Base-by-base conservation (phyloP, 2,888 invertebrate species). In the Phymatocera aterrima region DNA sequence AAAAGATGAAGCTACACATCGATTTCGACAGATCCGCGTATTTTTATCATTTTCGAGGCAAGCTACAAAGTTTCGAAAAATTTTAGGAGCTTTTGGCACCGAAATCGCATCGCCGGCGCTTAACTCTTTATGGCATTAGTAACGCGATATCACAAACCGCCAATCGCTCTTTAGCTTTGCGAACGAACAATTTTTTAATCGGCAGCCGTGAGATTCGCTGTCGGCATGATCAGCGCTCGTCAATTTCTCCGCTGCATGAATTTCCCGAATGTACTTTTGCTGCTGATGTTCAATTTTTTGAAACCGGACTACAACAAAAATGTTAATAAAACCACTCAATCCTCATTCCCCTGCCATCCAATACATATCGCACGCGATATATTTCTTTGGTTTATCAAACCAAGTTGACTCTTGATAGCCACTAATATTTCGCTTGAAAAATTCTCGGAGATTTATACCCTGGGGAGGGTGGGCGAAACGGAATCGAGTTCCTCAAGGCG, bases 341-440 rank as follows among this genome's bases (percentile, higher is more conserved):
- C 21, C 21, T 10, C 48, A n/a, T n/a, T n/a, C 48, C n/a, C 8
- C 18, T 6, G 48, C 18, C n/a, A 18, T 51, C n/a, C 5, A 4
- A 61, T 61, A n/a, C 31, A 61, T 34, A 15, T 28, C 61, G n/a
- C n/a, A 31, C n/a, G 15, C 28, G 6, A 31, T 61, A 31, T 6
- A 10, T 40, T 12, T 21, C n/a, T 24, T 21, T 65, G 12, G 37
- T 21, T 65, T 24, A 12, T 43, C 3, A 10, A 40, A 21, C 12
- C 18, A 43, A n/a, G 18, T 37, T 40, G 37, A 65, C 37, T 40
- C 31, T 43, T 21, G 65, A 65, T 21, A 40, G 8, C 65, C 21
- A 21, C 18, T 65, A 12, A 65, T 21, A 37, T 40, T 21, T 40
- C n/a, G 64, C 5, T 40, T 68, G 68, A 46, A 68, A 68, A 68